A percentile compares a stretch with the other conserved stretches of the same genome.
phyloP scores from a whole-genome alignment of 2,113 vertebrate genomes.

The Sarotherodon lohbergeri region DNA sequence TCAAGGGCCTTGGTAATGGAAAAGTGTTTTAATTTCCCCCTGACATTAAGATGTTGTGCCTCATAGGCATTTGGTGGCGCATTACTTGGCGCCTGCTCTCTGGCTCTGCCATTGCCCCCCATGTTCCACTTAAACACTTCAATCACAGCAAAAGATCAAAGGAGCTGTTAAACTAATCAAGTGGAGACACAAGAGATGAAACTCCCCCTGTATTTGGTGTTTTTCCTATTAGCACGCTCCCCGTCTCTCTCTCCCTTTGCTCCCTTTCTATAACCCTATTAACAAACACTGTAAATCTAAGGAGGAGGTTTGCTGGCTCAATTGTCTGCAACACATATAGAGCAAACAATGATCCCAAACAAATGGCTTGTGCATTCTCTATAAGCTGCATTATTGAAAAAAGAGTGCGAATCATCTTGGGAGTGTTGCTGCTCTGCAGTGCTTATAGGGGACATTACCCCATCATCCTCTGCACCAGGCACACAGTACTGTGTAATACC shows the following conservation, averaged over 20 bases:
- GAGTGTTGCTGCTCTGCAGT: background rate
- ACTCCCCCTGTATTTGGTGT: conserved; percentile 60
- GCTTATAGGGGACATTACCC: conserved; percentile 12
- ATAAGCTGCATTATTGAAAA: conserved; percentile 46
- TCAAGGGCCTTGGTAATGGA: conserved; percentile 83
- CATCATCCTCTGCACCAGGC: background rate
- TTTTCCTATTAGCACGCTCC: conserved; percentile 53
- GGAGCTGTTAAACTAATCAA: conserved; percentile 94
- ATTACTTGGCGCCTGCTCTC: conserved; percentile 77
- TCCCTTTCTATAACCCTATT: conserved; percentile 49
- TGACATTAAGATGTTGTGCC: conserved; percentile 98
- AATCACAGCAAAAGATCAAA: conserved; percentile 98
- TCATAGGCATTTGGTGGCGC: conserved; percentile 89
- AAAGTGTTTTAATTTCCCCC: conserved; percentile 94
- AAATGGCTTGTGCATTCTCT: conserved; percentile 37
- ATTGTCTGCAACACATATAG: conserved; percentile 60
- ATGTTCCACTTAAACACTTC: conserved; percentile 92
- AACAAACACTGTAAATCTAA: conserved; percentile 49
- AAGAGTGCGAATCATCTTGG: conserved; percentile 8
- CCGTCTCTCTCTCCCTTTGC: conserved; percentile 3
- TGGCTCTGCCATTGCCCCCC: conserved; percentile 83
- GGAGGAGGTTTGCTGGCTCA: conserved; percentile 44
- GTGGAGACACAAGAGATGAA: conserved; percentile 74
- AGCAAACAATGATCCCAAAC: conserved; percentile 61
- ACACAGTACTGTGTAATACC: background rate